Percentiles rank a stretch among this genome's conserved stretches.
phyloP scores from a whole-genome alignment of 2,888 invertebrate genomes.

The Morpho deidamia region DNA sequence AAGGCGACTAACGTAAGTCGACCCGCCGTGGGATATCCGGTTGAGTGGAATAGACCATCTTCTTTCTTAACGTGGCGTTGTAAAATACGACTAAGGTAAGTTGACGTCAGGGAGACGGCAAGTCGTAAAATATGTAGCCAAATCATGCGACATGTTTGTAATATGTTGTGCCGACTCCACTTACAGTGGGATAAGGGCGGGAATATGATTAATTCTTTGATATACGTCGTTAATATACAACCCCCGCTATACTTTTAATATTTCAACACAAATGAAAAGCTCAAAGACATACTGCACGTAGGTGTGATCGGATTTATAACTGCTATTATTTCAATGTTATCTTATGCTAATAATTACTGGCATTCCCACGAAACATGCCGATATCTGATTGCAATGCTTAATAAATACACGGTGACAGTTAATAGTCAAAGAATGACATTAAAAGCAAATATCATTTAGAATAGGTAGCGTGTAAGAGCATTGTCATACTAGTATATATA shows the following conservation, averaged over 20 bases:
- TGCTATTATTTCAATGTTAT: constrained; percentile 29
- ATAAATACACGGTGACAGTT: constrained; percentile 37
- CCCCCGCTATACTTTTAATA: background rate
- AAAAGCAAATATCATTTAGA: constrained; percentile 34
- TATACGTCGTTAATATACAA: too few relatives aligned
- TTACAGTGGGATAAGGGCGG: too few relatives aligned
- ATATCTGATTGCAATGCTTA: constrained; percentile 41
- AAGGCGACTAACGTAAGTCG: too few relatives aligned
- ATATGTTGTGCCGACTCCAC: too few relatives aligned
- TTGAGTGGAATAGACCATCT: too few relatives aligned
- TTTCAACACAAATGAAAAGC: constrained; percentile 1
- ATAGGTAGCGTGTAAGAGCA: background rate
- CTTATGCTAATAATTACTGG: constrained; percentile 38
- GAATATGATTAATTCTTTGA: too few relatives aligned
- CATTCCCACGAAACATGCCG: constrained; percentile 37
- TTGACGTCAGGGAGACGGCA: too few relatives aligned
- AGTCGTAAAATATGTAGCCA: too few relatives aligned
- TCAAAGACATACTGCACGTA: constrained; percentile 20
- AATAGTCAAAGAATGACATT: constrained; percentile 38
- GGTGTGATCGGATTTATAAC: constrained; percentile 31
- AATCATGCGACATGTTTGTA: too few relatives aligned
- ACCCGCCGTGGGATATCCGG: too few relatives aligned
- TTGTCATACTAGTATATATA: background rate
- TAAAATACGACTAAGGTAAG: too few relatives aligned
- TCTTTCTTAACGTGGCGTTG: too few relatives aligned